Base-by-base conservation (phyloP, 2,888 invertebrate species). In the Trachelus iudaicus region DNA sequence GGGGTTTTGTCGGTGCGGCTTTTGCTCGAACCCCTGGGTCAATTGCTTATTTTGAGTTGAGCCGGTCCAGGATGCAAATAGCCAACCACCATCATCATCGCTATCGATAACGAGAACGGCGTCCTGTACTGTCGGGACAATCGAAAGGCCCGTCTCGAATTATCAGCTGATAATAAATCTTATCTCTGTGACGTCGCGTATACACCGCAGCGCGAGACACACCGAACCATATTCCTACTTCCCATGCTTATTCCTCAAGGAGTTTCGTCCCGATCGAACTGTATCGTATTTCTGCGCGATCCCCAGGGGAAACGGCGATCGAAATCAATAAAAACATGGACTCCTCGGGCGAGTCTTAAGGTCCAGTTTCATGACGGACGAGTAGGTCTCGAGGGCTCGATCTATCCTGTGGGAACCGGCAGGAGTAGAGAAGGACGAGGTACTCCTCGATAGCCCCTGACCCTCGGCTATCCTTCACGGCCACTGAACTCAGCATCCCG, bases 341-440 rank as follows among this genome's bases (percentile, higher is more conserved):
- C 81, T 84, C n/a, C 71, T 73, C 30, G 34, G 81, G 82, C 79
- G 81, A 77, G 81, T 83, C 82, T 82, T 79, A 77, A 85, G 86
- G 86, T 86, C 83, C 79, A 83, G 85, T 83, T 84, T 81, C 85
- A 83, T 90, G 89, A 90, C 89, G 89, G 86, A 89, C 89, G 90
- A 90, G 86, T 84, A 80, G 85, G 89, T 91, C 91, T 90, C 91
- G 87, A 83, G 91, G 91, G 91, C 87, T 89, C 90, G 89, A 91
- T 91, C 90, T 90, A 91, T 91, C 87, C 88, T 89, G 69, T 33
- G 69, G 69, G 69, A 83, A 83, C 82, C 77, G 83, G 76, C 77
- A 71, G 79, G 79, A 76, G 81, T 80, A 82, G 83, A 82, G 83
- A 83, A 86, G 81, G 86, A 85, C 84, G 79, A 78, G 77, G 83